Evolutionary conservation across 1,140 invertebrate species (phyloP).

Genomic region (Xylocopa sonorina): DNA sequence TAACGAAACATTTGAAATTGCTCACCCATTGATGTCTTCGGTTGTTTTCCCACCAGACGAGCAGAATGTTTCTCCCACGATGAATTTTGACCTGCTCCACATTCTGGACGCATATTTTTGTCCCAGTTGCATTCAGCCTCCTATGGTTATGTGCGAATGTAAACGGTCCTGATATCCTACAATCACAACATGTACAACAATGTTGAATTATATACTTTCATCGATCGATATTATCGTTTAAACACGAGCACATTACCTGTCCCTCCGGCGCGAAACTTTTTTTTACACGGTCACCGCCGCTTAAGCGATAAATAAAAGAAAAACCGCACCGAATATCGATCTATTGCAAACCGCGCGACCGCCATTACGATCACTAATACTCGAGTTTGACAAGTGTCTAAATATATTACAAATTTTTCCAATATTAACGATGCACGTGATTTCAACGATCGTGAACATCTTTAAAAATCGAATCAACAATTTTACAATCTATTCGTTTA

Average conservation of each 20-base stretch:
- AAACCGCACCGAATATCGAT: background rate
- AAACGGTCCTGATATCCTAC: too few relatives aligned
- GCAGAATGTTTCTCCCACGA: too few relatives aligned
- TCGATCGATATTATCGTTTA: background rate
- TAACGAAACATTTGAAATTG: background rate
- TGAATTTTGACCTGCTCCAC: background rate
- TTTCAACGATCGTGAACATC: rapidly evolving
- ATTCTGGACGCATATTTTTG: background rate
- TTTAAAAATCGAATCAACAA: background rate
- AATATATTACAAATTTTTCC: background rate
- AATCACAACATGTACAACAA: too few relatives aligned
- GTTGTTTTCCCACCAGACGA: too few relatives aligned
- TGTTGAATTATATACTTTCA: background rate
- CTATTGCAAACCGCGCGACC: background rate
- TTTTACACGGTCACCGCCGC: too few relatives aligned
- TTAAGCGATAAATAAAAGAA: background rate
- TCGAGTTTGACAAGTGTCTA: background rate
- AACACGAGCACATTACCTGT: background rate
- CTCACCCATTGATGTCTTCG: background rate
- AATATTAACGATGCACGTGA: background rate
- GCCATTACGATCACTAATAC: background rate
- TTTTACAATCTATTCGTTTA: background rate
- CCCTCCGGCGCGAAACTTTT: background rate
- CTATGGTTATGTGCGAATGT: too few relatives aligned
- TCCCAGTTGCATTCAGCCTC: background rate